Percentiles rank a stretch among this genome's conserved stretches.
phyloP scores from a whole-genome alignment of 2,888 invertebrate species.

The Agrotis segetum region DNA sequence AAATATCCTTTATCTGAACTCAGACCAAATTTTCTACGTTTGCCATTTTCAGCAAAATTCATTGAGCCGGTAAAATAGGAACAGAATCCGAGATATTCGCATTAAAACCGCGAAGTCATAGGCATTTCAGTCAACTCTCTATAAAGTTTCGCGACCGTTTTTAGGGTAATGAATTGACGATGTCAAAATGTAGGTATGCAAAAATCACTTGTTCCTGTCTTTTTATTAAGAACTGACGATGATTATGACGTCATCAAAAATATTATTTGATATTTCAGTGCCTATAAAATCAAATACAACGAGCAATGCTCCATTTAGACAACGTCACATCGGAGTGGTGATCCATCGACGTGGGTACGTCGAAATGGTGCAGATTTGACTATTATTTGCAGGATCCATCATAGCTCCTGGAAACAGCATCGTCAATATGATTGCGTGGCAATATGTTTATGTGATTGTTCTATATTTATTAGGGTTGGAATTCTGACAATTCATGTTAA shows the following conservation, averaged over 20 bases:
- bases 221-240: too few species aligned
- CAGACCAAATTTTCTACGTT: too few species aligned
- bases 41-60: too few species aligned
- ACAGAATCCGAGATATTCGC: too few species aligned
- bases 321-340: constrained; percentile 29
- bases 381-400: constrained; percentile 50
- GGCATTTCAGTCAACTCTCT: too few species aligned
- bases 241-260: background rate
- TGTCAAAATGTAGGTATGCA: too few species aligned
- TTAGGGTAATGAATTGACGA: background rate
- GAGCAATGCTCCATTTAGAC: constrained; percentile 22
- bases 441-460: background rate
- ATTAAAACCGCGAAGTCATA: too few species aligned
- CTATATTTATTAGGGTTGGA: too few species aligned
- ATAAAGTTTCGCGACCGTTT: background rate
- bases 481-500: too few species aligned
- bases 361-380: constrained; percentile 37
- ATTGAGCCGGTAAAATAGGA: too few species aligned
- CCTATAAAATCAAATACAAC: background rate
- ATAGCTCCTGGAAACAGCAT: constrained; percentile 26
- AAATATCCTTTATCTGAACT: too few species aligned
- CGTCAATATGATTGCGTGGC: background rate
- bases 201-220: background rate
- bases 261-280: background rate
- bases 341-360: constrained; percentile 38